A percentile compares a stretch with the other conserved stretches of the same genome.
Evolutionary conservation across 2,113 vertebrate genomes (phyloP).

Genomic region (Scomber japonicus): DNA sequence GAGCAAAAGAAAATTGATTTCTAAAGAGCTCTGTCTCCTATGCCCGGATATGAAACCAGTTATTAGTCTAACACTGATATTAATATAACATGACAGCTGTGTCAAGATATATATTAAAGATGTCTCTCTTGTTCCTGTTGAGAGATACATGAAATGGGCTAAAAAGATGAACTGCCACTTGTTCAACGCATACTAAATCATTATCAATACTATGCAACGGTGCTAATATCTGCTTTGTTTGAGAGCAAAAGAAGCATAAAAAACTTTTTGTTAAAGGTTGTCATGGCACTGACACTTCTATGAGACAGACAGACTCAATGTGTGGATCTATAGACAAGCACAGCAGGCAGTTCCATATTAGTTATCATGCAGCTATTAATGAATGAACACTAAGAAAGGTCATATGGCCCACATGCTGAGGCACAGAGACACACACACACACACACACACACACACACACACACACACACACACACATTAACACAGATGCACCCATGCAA

Average conservation of each 20-base stretch:
- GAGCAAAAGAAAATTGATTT: constrained; percentile 81
- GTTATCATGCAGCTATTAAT: constrained; percentile 65
- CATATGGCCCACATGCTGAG: constrained; percentile 54
- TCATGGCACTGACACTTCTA: constrained; percentile 19
- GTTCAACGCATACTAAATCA: constrained; percentile 41
- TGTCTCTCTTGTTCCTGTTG: constrained; percentile 43
- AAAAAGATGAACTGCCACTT: constrained; percentile 52
- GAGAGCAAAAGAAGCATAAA: constrained; percentile 11
- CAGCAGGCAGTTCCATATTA: constrained; percentile 27
- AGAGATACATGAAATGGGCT: constrained; percentile 30
- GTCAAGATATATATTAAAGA: constrained; percentile 71
- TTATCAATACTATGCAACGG: constrained; percentile 30
- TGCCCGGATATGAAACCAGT: constrained; percentile 68
- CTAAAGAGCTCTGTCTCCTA: constrained; percentile 72
- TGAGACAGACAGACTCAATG: constrained; percentile 40
- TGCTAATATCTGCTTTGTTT: constrained; percentile 57
- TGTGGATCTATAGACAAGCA: constrained; percentile 44
- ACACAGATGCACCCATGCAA: constrained; percentile 28
- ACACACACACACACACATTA: constrained; percentile 39
- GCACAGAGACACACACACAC: constrained; percentile 1
- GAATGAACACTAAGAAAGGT: constrained; percentile 64
- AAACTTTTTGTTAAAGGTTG: constrained; percentile 16
- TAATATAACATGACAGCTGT: constrained; percentile 69
- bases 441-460: constrained; percentile 2
- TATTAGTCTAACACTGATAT: constrained; percentile 71